These are phyloP conservation scores for Scelioninae gen. 1 DNA, from an alignment of 2,888 invertebrate genomes.

Conservation along the genomic window DNA sequence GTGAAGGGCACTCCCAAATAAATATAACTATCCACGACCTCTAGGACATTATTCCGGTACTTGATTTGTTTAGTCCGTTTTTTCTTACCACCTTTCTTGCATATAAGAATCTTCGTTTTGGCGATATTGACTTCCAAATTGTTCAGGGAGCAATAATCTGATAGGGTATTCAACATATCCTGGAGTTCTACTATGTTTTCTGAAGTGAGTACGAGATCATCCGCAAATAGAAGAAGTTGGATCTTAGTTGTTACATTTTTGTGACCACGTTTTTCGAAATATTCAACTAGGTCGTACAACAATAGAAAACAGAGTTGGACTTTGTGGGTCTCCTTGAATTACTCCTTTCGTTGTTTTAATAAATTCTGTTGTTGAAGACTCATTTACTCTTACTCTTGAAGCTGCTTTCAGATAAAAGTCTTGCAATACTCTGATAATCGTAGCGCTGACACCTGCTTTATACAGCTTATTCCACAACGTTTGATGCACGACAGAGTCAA, in stretches of 20 bases:
- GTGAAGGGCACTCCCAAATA: conserved; percentile 48
- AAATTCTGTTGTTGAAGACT: neutral
- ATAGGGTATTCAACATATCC: neutral
- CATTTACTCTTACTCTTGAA: neutral
- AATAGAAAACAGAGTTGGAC: conserved; percentile 1
- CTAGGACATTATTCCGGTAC: neutral
- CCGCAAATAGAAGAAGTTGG: conserved; percentile 31
- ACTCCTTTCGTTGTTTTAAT: neutral
- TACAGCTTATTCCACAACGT: neutral
- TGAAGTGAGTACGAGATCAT: conserved; percentile 20
- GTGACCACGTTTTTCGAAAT: neutral
- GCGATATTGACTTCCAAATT: neutral
- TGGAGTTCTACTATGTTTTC: neutral
- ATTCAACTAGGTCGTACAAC: neutral
- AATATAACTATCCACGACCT: neutral
- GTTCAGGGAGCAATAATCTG: neutral
- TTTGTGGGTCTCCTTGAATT: neutral
- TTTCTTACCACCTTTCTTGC: neutral
- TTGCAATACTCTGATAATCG: neutral
- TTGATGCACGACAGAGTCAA: conserved; percentile 4
- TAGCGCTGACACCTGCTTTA: neutral
- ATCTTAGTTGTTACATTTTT: neutral
- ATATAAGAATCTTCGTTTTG: neutral
- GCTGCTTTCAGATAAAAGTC: conserved; percentile 1
- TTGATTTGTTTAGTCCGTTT: neutral